Conservation (phyloP, 2,797 vertebrate species). For the Loriculus beryllinus region DNA sequence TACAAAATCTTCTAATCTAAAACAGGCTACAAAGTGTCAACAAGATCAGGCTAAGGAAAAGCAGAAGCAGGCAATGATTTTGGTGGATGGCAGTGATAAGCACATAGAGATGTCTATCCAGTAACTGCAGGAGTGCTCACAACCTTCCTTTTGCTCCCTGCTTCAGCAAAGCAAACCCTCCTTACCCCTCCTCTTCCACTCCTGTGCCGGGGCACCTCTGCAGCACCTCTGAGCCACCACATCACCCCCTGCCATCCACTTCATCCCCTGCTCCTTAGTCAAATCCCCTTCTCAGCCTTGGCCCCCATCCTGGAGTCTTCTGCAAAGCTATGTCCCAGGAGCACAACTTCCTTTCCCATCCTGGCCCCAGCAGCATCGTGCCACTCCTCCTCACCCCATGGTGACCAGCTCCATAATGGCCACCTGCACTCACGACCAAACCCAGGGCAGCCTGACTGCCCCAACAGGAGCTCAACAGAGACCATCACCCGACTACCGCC, state of each 20-base stretch:
- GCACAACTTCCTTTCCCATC: neutral
- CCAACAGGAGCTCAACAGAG: accelerated
- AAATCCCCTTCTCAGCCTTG: neutral
- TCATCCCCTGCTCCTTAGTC: neutral
- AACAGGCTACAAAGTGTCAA: neutral
- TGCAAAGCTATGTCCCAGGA: accelerated
- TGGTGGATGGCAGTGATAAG: neutral
- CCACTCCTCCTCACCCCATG: neutral
- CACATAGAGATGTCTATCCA: neutral
- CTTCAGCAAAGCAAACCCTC: neutral
- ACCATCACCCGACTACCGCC: neutral
- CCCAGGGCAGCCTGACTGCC: neutral
- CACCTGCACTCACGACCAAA: accelerated
- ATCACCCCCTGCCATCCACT: accelerated
- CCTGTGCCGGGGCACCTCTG: neutral
- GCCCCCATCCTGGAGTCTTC: neutral
- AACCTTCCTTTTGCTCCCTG: neutral
- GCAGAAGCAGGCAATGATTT: neutral
- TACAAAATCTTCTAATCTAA: neutral
- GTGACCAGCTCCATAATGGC: accelerated
- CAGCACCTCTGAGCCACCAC: neutral
- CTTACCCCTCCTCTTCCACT: neutral
- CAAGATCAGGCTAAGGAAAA: neutral
- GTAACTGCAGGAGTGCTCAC: neutral
- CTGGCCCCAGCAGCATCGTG: neutral